Conservation (phyloP, 2,888 invertebrate species). For the Vannuccia rotundouncinata region DNA sequence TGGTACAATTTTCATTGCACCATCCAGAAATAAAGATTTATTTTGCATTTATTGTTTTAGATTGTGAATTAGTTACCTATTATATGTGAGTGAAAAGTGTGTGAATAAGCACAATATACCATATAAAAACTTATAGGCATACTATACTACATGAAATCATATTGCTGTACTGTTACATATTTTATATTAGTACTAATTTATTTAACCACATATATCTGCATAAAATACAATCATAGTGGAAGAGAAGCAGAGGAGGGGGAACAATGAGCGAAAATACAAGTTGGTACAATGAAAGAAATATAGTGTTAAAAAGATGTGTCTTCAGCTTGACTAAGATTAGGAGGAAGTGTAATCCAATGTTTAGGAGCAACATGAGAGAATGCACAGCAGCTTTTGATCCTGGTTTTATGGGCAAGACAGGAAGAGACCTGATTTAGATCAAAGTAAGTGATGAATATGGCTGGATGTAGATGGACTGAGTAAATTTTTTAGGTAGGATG, state of each 20-base stretch:
- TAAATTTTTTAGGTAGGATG: not conserved
- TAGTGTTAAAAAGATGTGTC: not conserved
- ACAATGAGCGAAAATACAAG: not conserved
- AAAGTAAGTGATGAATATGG: not conserved
- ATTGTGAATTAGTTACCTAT: not conserved
- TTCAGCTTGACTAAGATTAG: not conserved
- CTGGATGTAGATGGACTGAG: not conserved
- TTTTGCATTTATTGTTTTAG: not conserved
- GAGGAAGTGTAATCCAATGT: not conserved
- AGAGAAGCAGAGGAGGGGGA: too few relatives aligned
- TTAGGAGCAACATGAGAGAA: not conserved
- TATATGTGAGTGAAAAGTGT: not conserved
- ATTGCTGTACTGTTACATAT: too few relatives aligned
- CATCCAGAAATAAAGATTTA: too few relatives aligned
- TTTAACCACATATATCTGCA: not conserved
- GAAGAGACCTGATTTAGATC: not conserved
- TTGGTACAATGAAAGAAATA: not conserved
- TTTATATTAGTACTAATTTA: not conserved
- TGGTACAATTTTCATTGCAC: too few relatives aligned
- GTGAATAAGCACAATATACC: too few relatives aligned
- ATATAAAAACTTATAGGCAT: too few relatives aligned
- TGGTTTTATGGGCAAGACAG: not conserved
- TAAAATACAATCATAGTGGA: not conserved
- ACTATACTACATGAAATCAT: too few relatives aligned
- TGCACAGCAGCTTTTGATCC: not conserved